Evolutionary conservation across 1,140 invertebrate genomes (phyloP), one percentile per base, ranked within the genome.

Genomic region (Dendroctonus ponderosae): DNA sequence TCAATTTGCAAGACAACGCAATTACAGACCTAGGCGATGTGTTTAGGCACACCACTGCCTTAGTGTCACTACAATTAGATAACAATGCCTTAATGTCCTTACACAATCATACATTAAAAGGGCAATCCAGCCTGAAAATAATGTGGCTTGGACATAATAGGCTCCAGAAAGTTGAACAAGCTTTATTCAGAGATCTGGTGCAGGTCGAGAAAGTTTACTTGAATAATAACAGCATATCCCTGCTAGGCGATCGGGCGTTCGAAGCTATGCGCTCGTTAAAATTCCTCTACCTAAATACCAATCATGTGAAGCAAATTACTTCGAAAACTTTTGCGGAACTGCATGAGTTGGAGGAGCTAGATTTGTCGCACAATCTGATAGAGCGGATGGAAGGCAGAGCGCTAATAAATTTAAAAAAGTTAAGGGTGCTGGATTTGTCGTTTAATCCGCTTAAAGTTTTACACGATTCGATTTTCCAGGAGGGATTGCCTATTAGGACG

Each of bases 61-160:
- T 94, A 52, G 86, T 93, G 26, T 92, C 92, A 0, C 89, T 97
- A 58, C 92, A 94, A 76, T 79, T 97, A 6, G 91, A 91, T 75
- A 86, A 87, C 59, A 97, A 97, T 79, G 86, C 86, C 69, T 85
- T 97, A 59, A 84, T 82, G n/a, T 82, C 85, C 5, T 78, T 97
- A 38, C 90, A 93, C 76, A 88, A 90, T 73, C 87, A 89, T 73
- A 91, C 91, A 0, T 83, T 96, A 12, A 80, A 85, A 38, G 89
- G 89, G 5, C 91, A 93, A 78, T 86, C 85, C 2, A 89, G 87
- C 67, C 87, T 94, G n/a, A 87, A 92, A 77, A 91, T 93, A 62
- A 89, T 94, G 84, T 93, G 91, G 90, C 79, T 95, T 11, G 87
- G 89, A 42, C 87, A 93, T 77, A 95, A 95, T 77, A 85, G 88